Evolutionary conservation across 37 sponge, comb jelly and placozoan species (phyloP), one percentile per base, ranked within the genome.

Genomic region (Theonella swinhoei): DNA sequence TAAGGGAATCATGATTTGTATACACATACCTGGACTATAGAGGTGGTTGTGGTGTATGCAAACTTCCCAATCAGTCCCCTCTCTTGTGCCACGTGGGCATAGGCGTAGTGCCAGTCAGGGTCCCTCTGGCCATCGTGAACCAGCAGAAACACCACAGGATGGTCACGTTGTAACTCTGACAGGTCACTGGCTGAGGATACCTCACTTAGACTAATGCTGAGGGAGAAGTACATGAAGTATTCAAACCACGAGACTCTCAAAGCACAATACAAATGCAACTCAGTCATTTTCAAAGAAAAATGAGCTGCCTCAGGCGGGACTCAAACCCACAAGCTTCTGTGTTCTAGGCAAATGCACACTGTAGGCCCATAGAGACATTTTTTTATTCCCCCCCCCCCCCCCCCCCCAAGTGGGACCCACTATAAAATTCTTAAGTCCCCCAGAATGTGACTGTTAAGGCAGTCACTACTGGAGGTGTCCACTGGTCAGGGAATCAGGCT

Each of bases 101-200:
- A 89, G 32, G 63, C 66, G 0, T 20, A 28, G 39, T 72, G 73
- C 89, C 89, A 89, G 65, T 83, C 85, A 0, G 28, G 22, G 60
- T 89, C 80, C n/a, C 79, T 22, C 32, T 83, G 74, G 5, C 47
- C 68, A 39, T 83, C 80, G 32, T 81, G 61, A 35, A 79, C 80
- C 1, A 89, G 64, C 40, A 83, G 39, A 61, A 89, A 89, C 1
- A 89, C 4, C 1, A 83, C 89, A 26, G 76, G 23, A 65, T 89
- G 89, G 19, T 42, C 60, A 26, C 41, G 78, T 68, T 83, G 73
- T 40, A 89, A 39, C 17, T 39, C 84, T 1, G 62, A 26, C 38
- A 89, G 38, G 4, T 83, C 69, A 17, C 54, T 7, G 11, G 14
- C 54, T 14, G 54, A 47, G 7, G 54, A 47, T 17, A 47, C 70